Evolutionary conservation across 2,797 vertebrate genomes (phyloP).

Genomic region (Synaphobranchus kaupii): DNA sequence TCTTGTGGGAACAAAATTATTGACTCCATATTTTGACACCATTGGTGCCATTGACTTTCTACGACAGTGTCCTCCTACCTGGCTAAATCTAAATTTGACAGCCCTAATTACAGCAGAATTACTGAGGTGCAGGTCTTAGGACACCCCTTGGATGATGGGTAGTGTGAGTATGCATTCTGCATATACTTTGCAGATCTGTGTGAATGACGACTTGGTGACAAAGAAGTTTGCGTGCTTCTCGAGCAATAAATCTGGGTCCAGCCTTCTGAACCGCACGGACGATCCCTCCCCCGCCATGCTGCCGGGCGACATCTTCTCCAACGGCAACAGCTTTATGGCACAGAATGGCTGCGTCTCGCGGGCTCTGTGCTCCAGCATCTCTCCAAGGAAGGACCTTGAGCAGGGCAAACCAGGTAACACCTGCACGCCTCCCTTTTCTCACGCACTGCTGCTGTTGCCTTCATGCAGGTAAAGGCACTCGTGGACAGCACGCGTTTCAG

Average conservation of each 20-base stretch:
- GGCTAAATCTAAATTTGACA: neutral
- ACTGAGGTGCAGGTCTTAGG: neutral
- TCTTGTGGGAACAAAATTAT: no score
- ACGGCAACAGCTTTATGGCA: conserved; percentile 31
- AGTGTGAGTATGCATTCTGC: neutral
- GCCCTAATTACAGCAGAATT: neutral
- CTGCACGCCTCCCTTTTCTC: neutral
- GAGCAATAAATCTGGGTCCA: conserved; percentile 25
- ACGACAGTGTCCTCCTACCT: no score
- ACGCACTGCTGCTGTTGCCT: neutral
- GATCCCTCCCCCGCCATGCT: conserved; percentile 55
- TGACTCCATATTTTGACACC: no score
- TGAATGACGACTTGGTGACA: conserved; percentile 88
- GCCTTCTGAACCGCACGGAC: conserved; percentile 14
- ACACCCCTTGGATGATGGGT: neutral
- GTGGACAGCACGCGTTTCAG: no score
- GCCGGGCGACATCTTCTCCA: conserved; percentile 51
- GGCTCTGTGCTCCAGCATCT: neutral
- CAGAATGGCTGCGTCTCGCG: conserved; percentile 34
- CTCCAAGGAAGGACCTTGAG: neutral
- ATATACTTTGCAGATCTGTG: conserved; percentile 78
- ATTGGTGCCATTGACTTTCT: no score
- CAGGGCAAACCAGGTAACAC: neutral
- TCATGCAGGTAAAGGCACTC: no score
- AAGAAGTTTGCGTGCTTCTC: conserved; percentile 82